phyloP scores from a whole-genome alignment of 1,140 invertebrate genomes.

The Microplitis demolitor region DNA sequence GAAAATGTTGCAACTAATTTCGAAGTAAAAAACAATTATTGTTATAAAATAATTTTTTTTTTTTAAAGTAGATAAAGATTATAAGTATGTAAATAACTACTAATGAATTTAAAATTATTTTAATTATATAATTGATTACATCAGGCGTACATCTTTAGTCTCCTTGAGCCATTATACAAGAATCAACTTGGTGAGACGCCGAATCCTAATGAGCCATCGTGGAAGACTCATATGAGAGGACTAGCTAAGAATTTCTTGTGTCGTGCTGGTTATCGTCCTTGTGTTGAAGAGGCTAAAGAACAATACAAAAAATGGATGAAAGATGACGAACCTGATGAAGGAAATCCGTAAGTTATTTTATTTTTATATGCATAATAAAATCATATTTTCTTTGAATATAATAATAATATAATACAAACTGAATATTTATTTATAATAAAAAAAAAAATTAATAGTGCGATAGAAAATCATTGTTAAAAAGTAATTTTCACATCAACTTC shows the following conservation, averaged over 20 bases:
- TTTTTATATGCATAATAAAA: too few relatives aligned
- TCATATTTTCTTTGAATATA: too few relatives aligned
- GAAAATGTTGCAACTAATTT: conserved; percentile 69
- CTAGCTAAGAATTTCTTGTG: conserved; percentile 72
- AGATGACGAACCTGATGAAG: conserved; percentile 69
- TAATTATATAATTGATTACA: conserved; percentile 28
- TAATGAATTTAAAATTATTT: not conserved
- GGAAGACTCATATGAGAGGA: conserved; percentile 67
- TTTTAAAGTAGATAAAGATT: not conserved
- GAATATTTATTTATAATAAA: too few relatives aligned
- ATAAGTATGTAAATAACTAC: not conserved
- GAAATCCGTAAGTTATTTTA: conserved; percentile 68
- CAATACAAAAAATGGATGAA: conserved; percentile 73
- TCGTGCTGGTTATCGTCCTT: conserved; percentile 72
- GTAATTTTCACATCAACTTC: too few relatives aligned
- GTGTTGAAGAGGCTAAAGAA: conserved; percentile 69
- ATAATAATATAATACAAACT: too few relatives aligned
- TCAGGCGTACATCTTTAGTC: conserved; percentile 68
- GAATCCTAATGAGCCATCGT: conserved; percentile 64
- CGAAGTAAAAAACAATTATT: conserved; percentile 58
- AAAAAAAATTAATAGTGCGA: too few relatives aligned
- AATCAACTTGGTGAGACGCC: conserved; percentile 62
- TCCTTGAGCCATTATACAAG: conserved; percentile 71
- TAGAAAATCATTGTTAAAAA: too few relatives aligned
- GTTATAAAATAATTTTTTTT: too few relatives aligned